Percentiles rank a stretch among this genome's conserved stretches.
Conservation (phyloP, 1,140 invertebrate species). For the Coenobita brevimanus region DNA sequence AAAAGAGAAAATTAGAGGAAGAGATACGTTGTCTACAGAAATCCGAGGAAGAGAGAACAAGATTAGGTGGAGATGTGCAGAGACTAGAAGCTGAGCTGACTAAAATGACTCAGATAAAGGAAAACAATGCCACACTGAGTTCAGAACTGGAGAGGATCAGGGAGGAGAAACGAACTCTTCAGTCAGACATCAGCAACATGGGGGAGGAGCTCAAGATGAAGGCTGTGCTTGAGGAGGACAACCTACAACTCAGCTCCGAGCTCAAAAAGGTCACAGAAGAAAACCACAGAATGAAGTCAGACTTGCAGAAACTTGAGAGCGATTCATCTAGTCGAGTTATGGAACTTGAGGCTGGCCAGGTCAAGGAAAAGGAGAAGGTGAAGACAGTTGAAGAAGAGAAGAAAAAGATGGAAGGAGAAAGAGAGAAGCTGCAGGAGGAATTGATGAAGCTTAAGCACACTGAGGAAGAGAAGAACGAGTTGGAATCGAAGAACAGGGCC, state of each 20-base stretch:
- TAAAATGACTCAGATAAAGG: conserved; percentile 45
- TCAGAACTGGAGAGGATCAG: conserved; percentile 28
- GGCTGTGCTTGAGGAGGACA: conserved; percentile 44
- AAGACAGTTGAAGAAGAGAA: conserved; percentile 11
- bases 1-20: conserved; percentile 29
- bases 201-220: conserved; percentile 29
- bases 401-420: neutral
- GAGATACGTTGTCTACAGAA: conserved; percentile 67
- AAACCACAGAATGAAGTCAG: conserved; percentile 36
- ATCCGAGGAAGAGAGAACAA: conserved; percentile 41
- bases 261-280: conserved; percentile 26
- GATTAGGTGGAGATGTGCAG: conserved; percentile 48
- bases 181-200: neutral
- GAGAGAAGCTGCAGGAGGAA: conserved; percentile 18
- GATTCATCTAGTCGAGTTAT: conserved; percentile 1
- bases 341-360: conserved; percentile 6
- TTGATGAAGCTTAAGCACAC: conserved; percentile 19
- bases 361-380: conserved; percentile 14
- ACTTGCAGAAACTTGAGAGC: conserved; percentile 28
- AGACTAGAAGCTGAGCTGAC: conserved; percentile 52
- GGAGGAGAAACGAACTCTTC: conserved; percentile 4
- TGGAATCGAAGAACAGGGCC: conserved; percentile 45
- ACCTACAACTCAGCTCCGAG: conserved; percentile 22
- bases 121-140: conserved; percentile 30
- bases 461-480: conserved; percentile 27